Conservation (phyloP, 23 tunicate species). For the Botrylloides violaceus region DNA sequence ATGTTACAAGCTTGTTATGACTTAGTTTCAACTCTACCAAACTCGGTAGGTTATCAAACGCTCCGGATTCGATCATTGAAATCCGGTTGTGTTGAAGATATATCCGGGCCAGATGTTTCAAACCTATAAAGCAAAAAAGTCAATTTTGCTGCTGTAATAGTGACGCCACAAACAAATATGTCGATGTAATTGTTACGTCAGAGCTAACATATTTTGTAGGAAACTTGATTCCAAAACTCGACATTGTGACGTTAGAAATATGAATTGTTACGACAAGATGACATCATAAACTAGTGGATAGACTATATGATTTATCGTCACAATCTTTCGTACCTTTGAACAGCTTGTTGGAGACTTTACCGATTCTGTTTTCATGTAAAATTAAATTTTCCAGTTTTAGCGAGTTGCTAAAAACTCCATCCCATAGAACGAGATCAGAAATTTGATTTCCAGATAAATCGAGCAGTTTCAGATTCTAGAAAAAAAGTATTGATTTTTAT, state of each 20-base stretch:
- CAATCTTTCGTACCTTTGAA: slow-evolving; percentile 38
- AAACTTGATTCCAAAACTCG: no score
- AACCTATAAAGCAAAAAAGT: no score
- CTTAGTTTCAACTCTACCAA: slow-evolving; percentile 62
- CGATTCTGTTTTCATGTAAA: slow-evolving; percentile 36
- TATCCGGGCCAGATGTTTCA: slow-evolving; percentile 33
- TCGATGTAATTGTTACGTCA: no score
- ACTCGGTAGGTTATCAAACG: slow-evolving; percentile 45
- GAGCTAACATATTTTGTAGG: no score
- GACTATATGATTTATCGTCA: no score
- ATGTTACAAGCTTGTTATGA: slow-evolving; percentile 30
- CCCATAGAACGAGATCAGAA: slow-evolving; percentile 22
- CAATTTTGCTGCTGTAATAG: no score
- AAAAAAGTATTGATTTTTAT: no score
- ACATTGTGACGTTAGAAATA: no score
- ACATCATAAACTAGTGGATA: no score
- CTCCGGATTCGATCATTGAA: slow-evolving; percentile 16
- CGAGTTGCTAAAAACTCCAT: slow-evolving; percentile 25
- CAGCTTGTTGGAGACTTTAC: slow-evolving; percentile 7
- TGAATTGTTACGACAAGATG: no score
- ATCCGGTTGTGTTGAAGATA: slow-evolving; percentile 53
- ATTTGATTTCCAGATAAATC: slow-evolving; percentile 43
- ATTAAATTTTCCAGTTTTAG: slow-evolving; percentile 33
- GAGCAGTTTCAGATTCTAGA: slow-evolving; percentile 42
- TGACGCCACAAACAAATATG: no score